Base-by-base conservation (phyloP, 1,140 invertebrate species). In the Laupala kohalensis region DNA sequence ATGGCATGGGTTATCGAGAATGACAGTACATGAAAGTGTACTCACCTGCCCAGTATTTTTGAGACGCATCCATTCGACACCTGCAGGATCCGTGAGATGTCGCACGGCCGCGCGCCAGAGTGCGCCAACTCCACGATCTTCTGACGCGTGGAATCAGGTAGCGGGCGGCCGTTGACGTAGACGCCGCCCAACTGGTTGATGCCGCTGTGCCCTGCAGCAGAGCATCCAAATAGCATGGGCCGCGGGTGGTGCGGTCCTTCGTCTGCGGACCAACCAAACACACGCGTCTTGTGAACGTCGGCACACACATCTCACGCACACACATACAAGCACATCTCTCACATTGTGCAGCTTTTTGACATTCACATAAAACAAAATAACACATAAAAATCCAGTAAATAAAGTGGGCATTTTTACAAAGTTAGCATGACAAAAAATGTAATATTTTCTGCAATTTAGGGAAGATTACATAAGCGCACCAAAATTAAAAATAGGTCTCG, bases 171-270 rank as follows among this genome's bases (percentile, higher is more conserved):
- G 82, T 97, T 97, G 73, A 99, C 96, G 85, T 97, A 99, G 69
- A 98, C 95, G 63, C 97, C 97, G 71, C 97, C 97, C 74, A 99
- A 88, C 84, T 99, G 97, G 84, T 99, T 99, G 78, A 99, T 94
- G 73, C 96, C 95, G 81, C 93, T 95, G 85, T 97, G 95, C 74
- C 95, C 95, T 83, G 90, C 87, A 72, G 89, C 87, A 29, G 89
- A 90, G 79, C 89, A 90, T 71, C 89, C 89, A 82, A 90, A 90
- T 74, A 90, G 84, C 74, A 86, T 86, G 88, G 85, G 76, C 85
- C 84, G 70, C 83, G 82, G 75, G 84, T 82, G 78, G 71, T 75
- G 79, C 69, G 81, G n/a, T 82, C 73, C 23, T 74, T n/a, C 77
- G 30, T 70, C 69, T 70, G 53, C 12, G 25, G 53, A 27, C 9